Base-by-base conservation (phyloP, 2,888 invertebrate species). In the Biston betularia region DNA sequence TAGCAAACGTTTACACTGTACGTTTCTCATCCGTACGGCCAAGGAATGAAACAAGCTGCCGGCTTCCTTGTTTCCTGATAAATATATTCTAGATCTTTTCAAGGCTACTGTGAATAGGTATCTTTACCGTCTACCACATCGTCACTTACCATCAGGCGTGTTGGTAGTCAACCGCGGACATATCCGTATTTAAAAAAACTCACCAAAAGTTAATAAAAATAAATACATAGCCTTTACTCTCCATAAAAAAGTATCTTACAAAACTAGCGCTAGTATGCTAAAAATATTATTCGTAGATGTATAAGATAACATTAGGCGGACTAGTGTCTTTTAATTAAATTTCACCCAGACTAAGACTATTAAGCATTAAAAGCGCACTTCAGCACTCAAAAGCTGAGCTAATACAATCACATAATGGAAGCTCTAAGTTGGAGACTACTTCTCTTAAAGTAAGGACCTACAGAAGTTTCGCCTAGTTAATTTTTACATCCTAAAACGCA, bases 401-500 rank as follows among this genome's bases (percentile, higher is more conserved):
- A 73, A 71, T 72, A 63, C 42, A 72, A 74, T 73, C 62, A 67
- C 64, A 65, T 67, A 67, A 66, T 71, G 57, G 57, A 72, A 70
- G 68, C 71, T 65, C 53, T 64, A 34, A 62, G 60, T 40, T 59
- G 40, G 50, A 59, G 44, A 59, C 53, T 57, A 45, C 38, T 8
- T 38, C 50, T 40, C 56, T 45, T 60, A 35, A 59, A 55, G n/a
- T 60, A 68, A 38, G 64, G 67, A 63, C 52, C 35, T 66, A 54
- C 50, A 55, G 69, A 56, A 69, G 62, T 70, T 58, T 15, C 6
- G n/a, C 24, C 14, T 68, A 69, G 71, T 70, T 72, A 59, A 68
- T 68, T 60, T 64, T 44, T 50, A 50, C 55, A 54, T 54, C 35
- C 52, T 63, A 62, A 52, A 71, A 66, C 65, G 62, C 64, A 69